A percentile compares a stretch with the other conserved stretches of the same genome.
Evolutionary conservation across 2,113 vertebrate species (phyloP).

Genomic region (Sceloporus undulatus): DNA sequence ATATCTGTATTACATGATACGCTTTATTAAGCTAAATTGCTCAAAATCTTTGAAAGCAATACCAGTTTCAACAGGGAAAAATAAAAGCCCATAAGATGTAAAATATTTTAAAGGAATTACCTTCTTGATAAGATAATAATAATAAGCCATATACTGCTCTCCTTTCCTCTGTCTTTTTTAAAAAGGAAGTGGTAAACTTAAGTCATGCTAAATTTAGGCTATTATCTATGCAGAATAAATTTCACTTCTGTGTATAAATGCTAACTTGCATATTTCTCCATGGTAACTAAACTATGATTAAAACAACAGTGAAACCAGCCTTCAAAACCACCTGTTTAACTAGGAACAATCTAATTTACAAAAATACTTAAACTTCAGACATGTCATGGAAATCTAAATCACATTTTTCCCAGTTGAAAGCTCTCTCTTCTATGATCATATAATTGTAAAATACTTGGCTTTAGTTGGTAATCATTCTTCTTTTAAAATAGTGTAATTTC

Average conservation of each 20-base stretch:
- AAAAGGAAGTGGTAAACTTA: slow-evolving; percentile 88
- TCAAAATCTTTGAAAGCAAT: slow-evolving; percentile 36
- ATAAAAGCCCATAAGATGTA: slow-evolving; percentile 65
- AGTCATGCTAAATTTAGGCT: slow-evolving; percentile 88
- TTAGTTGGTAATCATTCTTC: slow-evolving; percentile 69
- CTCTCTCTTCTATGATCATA: slow-evolving; percentile 76
- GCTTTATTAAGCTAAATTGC: slow-evolving; percentile 31
- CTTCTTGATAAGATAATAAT: slow-evolving; percentile 78
- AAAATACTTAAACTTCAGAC: slow-evolving; percentile 84
- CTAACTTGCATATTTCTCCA: slow-evolving; percentile 91
- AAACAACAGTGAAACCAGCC: slow-evolving; percentile 87
- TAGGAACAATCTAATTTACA: slow-evolving; percentile 86
- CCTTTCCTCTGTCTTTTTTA: slow-evolving; percentile 70
- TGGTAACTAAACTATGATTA: slow-evolving; percentile 91
- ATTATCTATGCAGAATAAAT: slow-evolving; percentile 90
- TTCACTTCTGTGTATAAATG: slow-evolving; percentile 90
- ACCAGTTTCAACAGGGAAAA: slow-evolving; percentile 53
- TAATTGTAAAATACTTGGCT: slow-evolving; percentile 76
- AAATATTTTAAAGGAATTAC: slow-evolving; percentile 77
- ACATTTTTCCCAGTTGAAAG: slow-evolving; percentile 77
- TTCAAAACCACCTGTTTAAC: slow-evolving; percentile 88
- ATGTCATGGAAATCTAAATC: slow-evolving; percentile 80
- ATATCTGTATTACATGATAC: slow-evolving; percentile 47
- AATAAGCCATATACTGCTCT: slow-evolving; percentile 55
- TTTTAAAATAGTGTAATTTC: slow-evolving; percentile 77